Evolutionary conservation across 2,888 invertebrate species (phyloP).

Genomic region (Drosophila tanythrix): DNA sequence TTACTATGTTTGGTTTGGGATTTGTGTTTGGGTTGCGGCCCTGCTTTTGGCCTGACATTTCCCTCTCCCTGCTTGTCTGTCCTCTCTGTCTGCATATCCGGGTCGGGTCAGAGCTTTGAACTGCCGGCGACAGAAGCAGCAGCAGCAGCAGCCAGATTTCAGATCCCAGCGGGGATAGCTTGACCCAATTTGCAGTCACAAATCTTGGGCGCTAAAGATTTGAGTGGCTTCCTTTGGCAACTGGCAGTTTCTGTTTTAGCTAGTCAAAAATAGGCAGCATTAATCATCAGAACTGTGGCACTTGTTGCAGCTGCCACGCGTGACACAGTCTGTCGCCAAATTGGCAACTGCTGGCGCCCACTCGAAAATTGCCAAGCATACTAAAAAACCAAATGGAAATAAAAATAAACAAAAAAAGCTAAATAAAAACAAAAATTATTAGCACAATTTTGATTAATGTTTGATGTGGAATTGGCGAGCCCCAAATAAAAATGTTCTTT

Average conservation of each 20-base stretch:
- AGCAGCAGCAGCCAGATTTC: constrained; percentile 10
- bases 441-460: constrained; percentile 42
- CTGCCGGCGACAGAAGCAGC: constrained; percentile 31
- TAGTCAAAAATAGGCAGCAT: constrained; percentile 53
- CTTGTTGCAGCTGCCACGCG: constrained; percentile 62
- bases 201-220: constrained; percentile 43
- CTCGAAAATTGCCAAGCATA: constrained; percentile 15
- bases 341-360: constrained; percentile 53
- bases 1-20: constrained; percentile 3
- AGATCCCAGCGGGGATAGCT: constrained; percentile 42
- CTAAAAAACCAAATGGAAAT: not conserved
- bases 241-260: not conserved
- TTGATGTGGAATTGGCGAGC: constrained; percentile 26
- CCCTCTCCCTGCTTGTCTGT: constrained; percentile 35
- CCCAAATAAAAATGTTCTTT: not conserved
- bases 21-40: constrained; percentile 4
- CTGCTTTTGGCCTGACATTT: constrained; percentile 30
- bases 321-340: constrained; percentile 57
- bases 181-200: constrained; percentile 47
- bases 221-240: constrained; percentile 7
- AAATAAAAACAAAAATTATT: constrained; percentile 45
- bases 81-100: constrained; percentile 34
- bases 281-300: constrained; percentile 60
- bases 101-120: constrained; percentile 60
- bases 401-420: constrained; percentile 1